Evolutionary conservation across 1,140 invertebrate species (phyloP), one percentile per base, ranked within the genome.

Genomic region (Drosophila pseudoobscura): DNA sequence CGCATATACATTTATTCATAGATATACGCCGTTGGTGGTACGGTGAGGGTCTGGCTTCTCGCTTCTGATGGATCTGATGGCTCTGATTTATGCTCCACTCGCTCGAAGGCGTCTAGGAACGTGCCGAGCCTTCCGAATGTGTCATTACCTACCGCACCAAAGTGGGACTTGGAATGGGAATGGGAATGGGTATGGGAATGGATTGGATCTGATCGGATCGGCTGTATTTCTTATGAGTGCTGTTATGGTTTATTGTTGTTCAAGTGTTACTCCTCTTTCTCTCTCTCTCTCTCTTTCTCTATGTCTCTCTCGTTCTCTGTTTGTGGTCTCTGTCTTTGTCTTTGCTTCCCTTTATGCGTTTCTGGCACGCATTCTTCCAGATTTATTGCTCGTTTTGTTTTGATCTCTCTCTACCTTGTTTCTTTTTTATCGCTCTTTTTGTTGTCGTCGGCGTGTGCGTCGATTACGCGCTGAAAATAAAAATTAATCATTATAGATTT

Each of bases 381-480:
- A 58, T 74, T 53, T 58, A 57, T 61, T 61, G 29, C 71, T 46
- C 41, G 71, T 74, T 74, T 69, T 78, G 56, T 73, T 57, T 31
- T 73, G 45, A 31, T 80, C 69, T 50, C 46, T 54, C 22, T 73
- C 46, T 58, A 50, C 20, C 58, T 39, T 46, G 13, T 55, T 44
- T 59, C 51, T 20, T 44, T 17, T 43, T 41, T 20, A 43, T 64
- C 52, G 29, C 51, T 62, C 66, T 44, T 71, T 64, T 60, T 74
- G 35, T 55, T 46, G 60, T 69, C 31, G 52, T 63, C 51, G 55
- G 45, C 24, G 17, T 56, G 57, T 63, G 29, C 63, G 51, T 41
- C 51, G 61, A 64, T 61, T 85, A 78, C 71, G 75, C 75, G 83
- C 83, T 88, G 78, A 51, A 88, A 88, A 88, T 76, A 88, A 52